Conservation (phyloP, 2,888 invertebrate species). For the Noctuana brunneofusca region DNA sequence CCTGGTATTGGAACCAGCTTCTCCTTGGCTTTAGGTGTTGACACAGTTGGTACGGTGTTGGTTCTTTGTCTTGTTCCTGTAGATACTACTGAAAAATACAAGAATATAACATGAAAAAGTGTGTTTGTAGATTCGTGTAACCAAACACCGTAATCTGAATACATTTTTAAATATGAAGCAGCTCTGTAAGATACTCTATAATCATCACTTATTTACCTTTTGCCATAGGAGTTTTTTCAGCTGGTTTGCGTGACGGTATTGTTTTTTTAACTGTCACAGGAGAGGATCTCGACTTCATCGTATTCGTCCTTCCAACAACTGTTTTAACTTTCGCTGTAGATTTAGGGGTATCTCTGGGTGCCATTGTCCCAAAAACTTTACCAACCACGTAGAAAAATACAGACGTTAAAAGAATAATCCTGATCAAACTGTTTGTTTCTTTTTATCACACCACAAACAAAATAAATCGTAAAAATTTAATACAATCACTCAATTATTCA, state of each 20-base stretch:
- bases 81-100: constrained; percentile 48
- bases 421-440: too few relatives aligned
- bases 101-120: not conserved
- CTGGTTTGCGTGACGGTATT: constrained; percentile 48
- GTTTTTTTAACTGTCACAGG: constrained; percentile 57
- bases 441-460: too few relatives aligned
- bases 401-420: too few relatives aligned
- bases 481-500: too few relatives aligned
- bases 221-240: constrained; percentile 48
- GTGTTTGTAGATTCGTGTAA: too few relatives aligned
- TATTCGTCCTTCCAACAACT: constrained; percentile 45
- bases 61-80: constrained; percentile 49
- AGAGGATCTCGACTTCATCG: constrained; percentile 53
- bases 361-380: constrained; percentile 51
- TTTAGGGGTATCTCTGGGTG: constrained; percentile 63
- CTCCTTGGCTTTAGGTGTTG: constrained; percentile 64
- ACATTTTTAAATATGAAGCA: too few relatives aligned
- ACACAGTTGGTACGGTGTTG: constrained; percentile 53
- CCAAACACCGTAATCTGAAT: too few relatives aligned
- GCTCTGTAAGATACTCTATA: too few relatives aligned
- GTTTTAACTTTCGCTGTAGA: constrained; percentile 57
- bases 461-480: too few relatives aligned
- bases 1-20: constrained; percentile 48
- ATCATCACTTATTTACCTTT: not conserved
- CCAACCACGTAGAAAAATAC: not conserved